Base-by-base conservation (phyloP, 2,888 invertebrate species). In the Lumbricus terrestris region DNA sequence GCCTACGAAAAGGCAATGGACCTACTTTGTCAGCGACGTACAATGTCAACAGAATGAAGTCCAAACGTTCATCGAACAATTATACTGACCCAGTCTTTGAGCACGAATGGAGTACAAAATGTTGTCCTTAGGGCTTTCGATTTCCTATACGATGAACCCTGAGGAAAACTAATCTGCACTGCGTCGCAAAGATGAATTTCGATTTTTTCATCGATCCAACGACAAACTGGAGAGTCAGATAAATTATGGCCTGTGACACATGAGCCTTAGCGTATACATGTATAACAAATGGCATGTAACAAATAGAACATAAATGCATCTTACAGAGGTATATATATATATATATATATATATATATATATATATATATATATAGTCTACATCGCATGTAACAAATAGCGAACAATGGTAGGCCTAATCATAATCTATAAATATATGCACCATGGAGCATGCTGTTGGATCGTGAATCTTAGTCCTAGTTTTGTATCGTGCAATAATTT, bases 41-140 rank as follows among this genome's bases (percentile, higher is more conserved):
- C 69, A n/a, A 69, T 69, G 29, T 69, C 69, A 69, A 69, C n/a
- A 69, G n/a, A 69, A 16, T 8, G n/a, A 8, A 8, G 16, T n/a
- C n/a, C n/a, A n/a, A 69, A 69, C 69, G 69, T 69, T 69, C n/a
- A 69, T 69, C 69, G n/a, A n/a, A 69, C 69, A 69, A 69, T n/a
- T n/a, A 69, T n/a, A 29, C n/a, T n/a, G 69, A 69, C n/a, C 69
- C n/a, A 13, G 69, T 69, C 69, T 69, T n/a, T 69, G 69, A 69
- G 13, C 29, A 54, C 29, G 54, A 29, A 6, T 8, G 5, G 5
- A 69, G 69, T 69, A n/a, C n/a, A 69, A n/a, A n/a, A 69, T 69
- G 16, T 16, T 11, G 69, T n/a, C 29, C 69, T 29, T 69, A n/a
- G n/a, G n/a, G 69, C 69, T n/a, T 69, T 69, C 69, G 69, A 69